Percentiles rank a stretch among this genome's conserved stretches.
Conservation (phyloP, 2,888 invertebrate species). For the Hypena proboscidalis region DNA sequence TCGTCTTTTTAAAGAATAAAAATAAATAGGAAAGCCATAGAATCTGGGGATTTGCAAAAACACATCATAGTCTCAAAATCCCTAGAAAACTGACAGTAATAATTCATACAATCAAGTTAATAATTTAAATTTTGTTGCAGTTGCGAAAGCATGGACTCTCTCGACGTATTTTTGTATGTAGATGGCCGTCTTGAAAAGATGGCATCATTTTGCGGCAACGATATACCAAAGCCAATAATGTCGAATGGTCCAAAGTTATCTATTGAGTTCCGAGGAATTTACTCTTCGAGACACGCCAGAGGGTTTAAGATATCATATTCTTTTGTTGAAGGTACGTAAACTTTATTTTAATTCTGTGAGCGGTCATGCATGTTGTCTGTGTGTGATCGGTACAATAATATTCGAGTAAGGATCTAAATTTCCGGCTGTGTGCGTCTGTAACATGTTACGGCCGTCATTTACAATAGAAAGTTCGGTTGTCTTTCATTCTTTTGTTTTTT, state of each 20-base stretch:
- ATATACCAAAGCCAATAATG: slow-evolving; percentile 95
- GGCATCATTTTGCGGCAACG: slow-evolving; percentile 94
- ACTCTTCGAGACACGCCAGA: slow-evolving; percentile 90
- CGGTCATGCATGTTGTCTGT: slow-evolving; percentile 23
- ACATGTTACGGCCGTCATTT: slow-evolving; percentile 7
- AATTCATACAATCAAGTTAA: slow-evolving; percentile 40
- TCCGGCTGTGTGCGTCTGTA: too few relatives aligned
- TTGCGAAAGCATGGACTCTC: slow-evolving; percentile 91
- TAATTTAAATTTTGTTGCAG: slow-evolving; percentile 81
- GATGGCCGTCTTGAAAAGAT: slow-evolving; percentile 94
- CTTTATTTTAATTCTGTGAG: slow-evolving; percentile 37
- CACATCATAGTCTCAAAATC: slow-evolving; percentile 16
- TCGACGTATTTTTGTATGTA: slow-evolving; percentile 92
- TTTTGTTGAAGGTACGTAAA: slow-evolving; percentile 93
- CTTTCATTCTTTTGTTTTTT: slow-evolving; percentile 2
- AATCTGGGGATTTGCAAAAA: too few relatives aligned
- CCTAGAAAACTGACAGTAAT: too few relatives aligned
- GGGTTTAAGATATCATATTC: slow-evolving; percentile 95
- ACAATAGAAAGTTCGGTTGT: background rate
- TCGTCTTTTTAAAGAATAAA: too few relatives aligned
- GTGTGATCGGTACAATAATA: slow-evolving; percentile 9
- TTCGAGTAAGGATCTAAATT: too few relatives aligned
- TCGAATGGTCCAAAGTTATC: slow-evolving; percentile 95
- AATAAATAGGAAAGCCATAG: too few relatives aligned
- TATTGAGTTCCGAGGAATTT: slow-evolving; percentile 92